Conservation (phyloP, 1,140 invertebrate species). For the Acromyrmex charruanus region DNA sequence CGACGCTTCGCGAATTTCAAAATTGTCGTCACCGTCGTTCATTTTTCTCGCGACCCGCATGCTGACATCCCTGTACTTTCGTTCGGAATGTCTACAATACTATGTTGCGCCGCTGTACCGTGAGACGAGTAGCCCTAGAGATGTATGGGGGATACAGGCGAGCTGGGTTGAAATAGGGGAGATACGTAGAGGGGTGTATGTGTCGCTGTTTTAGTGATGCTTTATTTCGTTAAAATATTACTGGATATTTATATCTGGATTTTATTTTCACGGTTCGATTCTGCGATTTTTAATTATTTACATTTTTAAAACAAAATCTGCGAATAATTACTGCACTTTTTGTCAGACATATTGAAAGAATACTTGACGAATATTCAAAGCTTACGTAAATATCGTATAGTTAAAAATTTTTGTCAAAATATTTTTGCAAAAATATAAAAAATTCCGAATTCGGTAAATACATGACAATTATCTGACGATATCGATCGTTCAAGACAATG, state of each 20-base stretch:
- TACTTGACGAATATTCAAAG: background rate
- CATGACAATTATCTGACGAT: constrained; percentile 12
- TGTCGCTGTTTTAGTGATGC: constrained; percentile 1
- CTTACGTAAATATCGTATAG: background rate
- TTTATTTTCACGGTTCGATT: background rate
- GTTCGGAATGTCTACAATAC: constrained; percentile 36
- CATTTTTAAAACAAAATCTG: background rate
- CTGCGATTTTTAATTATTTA: background rate
- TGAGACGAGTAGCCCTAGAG: constrained; percentile 34
- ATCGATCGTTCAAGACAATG: constrained; percentile 62
- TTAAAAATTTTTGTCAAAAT: background rate
- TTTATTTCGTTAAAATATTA: constrained; percentile 24
- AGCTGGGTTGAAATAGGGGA: constrained; percentile 58
- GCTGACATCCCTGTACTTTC: constrained; percentile 59
- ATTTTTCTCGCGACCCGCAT: constrained; percentile 66
- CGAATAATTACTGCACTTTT: background rate
- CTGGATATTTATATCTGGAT: background rate
- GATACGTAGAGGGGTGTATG: constrained; percentile 45
- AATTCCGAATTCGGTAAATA: background rate
- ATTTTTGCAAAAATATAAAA: background rate
- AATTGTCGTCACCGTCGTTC: constrained; percentile 61
- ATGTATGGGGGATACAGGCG: constrained; percentile 53
- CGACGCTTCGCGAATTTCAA: constrained; percentile 43
- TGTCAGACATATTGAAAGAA: background rate
- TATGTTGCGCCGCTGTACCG: constrained; percentile 12